Conservation (phyloP, 2,888 invertebrate genomes). For the Cinara cedri region DNA sequence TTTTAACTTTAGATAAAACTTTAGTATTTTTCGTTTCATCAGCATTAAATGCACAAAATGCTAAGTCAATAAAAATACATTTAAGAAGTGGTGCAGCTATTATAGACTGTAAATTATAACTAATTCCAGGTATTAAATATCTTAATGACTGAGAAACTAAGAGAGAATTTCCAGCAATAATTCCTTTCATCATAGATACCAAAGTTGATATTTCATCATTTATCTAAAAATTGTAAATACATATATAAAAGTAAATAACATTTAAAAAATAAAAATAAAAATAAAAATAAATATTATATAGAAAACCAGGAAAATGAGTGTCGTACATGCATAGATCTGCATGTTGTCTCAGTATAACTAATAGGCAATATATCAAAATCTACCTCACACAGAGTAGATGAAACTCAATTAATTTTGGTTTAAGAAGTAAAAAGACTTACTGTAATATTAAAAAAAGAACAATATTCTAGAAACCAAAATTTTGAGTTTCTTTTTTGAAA, state of each 20-base stretch:
- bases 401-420: too few species aligned
- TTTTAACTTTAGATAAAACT: constrained; percentile 27
- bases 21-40: constrained; percentile 42
- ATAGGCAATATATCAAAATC: too few species aligned
- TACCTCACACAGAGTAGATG: too few species aligned
- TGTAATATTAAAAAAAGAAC: too few species aligned
- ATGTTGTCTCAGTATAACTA: too few species aligned
- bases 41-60: constrained; percentile 67
- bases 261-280: not conserved
- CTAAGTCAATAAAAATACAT: constrained; percentile 70
- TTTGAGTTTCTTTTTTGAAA: too few species aligned
- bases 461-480: too few species aligned
- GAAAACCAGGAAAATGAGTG: too few species aligned
- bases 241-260: constrained; percentile 43
- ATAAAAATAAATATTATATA: constrained; percentile 15
- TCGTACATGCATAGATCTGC: too few species aligned
- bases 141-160: constrained; percentile 67
- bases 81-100: constrained; percentile 75
- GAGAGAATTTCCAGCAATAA: constrained; percentile 66
- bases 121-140: constrained; percentile 67
- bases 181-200: constrained; percentile 66
- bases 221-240: constrained; percentile 62
- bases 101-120: constrained; percentile 75
- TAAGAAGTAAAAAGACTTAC: too few species aligned
- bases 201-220: constrained; percentile 63